These are phyloP conservation scores for Abscondita cerata DNA, from an alignment of 2,888 invertebrate species.

Conservation along the genomic window DNA sequence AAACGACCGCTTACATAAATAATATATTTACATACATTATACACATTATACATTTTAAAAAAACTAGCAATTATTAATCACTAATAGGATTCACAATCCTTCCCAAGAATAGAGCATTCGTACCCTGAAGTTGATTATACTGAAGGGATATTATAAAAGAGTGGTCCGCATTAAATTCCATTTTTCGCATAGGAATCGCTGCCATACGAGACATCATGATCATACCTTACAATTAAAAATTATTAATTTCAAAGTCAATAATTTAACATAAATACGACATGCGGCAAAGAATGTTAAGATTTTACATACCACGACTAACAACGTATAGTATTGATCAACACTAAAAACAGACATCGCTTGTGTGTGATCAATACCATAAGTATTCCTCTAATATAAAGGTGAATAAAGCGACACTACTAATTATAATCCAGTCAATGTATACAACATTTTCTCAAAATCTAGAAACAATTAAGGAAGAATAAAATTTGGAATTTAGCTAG, in stretches of 20 bases:
- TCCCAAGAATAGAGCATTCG: conserved; percentile 30
- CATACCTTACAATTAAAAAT: conserved; percentile 30
- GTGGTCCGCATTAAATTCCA: conserved; percentile 54
- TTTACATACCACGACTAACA: not conserved
- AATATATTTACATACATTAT: not conserved
- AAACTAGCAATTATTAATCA: not conserved
- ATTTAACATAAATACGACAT: not conserved
- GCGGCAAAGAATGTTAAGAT: not conserved
- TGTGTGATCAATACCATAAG: too few relatives aligned
- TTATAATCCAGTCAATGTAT: too few relatives aligned
- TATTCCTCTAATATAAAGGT: too few relatives aligned
- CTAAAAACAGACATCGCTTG: too few relatives aligned
- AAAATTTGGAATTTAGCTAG: too few relatives aligned
- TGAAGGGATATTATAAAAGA: conserved; percentile 55
- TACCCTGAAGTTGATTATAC: conserved; percentile 43
- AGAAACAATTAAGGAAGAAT: too few relatives aligned
- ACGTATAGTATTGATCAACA: not conserved
- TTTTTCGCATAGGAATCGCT: conserved; percentile 38
- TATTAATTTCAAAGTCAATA: not conserved
- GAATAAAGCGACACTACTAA: too few relatives aligned
- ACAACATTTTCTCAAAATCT: too few relatives aligned
- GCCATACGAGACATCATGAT: conserved; percentile 38
- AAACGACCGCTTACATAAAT: too few relatives aligned
- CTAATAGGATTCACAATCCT: conserved; percentile 20
- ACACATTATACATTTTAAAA: not conserved